Evolutionary conservation across 2,888 invertebrate genomes (phyloP), one percentile per base, ranked within the genome.

Genomic region (Caenorhabditis macrosperma): DNA sequence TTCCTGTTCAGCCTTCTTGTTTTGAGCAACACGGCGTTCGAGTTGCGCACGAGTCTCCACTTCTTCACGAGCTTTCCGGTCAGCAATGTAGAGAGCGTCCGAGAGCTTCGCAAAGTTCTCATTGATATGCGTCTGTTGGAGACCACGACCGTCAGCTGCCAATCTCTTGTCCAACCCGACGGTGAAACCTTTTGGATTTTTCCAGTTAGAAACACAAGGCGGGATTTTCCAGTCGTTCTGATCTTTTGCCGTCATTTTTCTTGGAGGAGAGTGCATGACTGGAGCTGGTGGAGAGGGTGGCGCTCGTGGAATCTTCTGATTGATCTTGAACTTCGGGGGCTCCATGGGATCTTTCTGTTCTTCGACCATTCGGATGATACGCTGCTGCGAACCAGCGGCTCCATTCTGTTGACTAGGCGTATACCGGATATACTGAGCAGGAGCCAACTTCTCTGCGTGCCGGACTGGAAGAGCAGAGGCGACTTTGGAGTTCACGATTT

Each of bases 161-260:
- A 99, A 92, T 79, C 99, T 94, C 92, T 99, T 99, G 92, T 99
- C 98, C 85, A 99, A 92, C 0, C 98, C 98, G 86, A 99, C 97
- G 0, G 98, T 99, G 92, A 97, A 97, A 88, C 93, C 95, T 94
- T 97, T 97, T 4, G 97, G 95, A 91, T 99, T 99, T 92, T 99
- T 99, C 99, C 99, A 99, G 91, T 99, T 99, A 0, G 96, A 96
- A 83, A 99, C 97, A 89, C 98, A 99, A 0, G 99, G 99, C 7
- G 99, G 99, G 85, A 95, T 95, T 92, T 98, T 98, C 99, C 99
- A 99, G 91, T 99, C 99, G 79, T 97, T 94, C 91, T 99, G 99
- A 91, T 99, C 99, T 91, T 98, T 97, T 0, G 97, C 97, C 2
- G 98, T 97, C 0, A 97, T 92, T 91, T 98, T 95, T 66, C 98